Conservation (phyloP, 2,888 invertebrate genomes). For the Thelaira solivaga region DNA sequence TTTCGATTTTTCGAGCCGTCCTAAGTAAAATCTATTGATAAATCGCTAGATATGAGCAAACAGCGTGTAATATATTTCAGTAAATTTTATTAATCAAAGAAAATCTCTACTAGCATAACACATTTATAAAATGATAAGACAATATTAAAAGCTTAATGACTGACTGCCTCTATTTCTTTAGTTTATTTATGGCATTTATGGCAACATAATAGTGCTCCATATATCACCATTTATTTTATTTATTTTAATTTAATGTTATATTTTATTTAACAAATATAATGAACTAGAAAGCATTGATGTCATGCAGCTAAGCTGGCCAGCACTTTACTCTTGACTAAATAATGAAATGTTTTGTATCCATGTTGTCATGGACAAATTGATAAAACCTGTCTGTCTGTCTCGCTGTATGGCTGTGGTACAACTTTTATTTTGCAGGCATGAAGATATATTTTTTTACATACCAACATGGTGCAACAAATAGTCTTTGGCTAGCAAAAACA, state of each 20-base stretch:
- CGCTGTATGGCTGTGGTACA: not conserved
- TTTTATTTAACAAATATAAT: not conserved
- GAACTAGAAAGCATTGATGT: constrained; percentile 26
- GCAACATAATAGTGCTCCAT: constrained; percentile 37
- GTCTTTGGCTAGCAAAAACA: constrained; percentile 5
- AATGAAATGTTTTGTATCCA: constrained; percentile 43
- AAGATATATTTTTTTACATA: too few species aligned
- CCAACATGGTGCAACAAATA: constrained; percentile 35
- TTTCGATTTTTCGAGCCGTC: too few species aligned
- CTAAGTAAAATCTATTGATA: too few species aligned
- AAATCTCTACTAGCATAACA: too few species aligned
- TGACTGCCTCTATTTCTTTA: too few species aligned
- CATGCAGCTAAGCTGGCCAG: constrained; percentile 26
- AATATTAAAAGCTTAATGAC: too few species aligned
- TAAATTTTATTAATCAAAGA: too few species aligned
- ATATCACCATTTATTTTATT: constrained; percentile 23
- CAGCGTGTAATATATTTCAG: too few species aligned
- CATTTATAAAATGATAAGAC: too few species aligned
- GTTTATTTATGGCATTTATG: constrained; percentile 47
- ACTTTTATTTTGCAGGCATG: constrained; percentile 16
- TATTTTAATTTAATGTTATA: not conserved
- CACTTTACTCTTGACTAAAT: constrained; percentile 38
- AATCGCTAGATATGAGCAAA: too few species aligned
- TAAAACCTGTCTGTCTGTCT: constrained; percentile 46
- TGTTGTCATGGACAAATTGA: constrained; percentile 50